A percentile compares a stretch with the other conserved stretches of the same genome.
Evolutionary conservation across 2,797 vertebrate species (phyloP).

Genomic region (Oryzias sinensis): DNA sequence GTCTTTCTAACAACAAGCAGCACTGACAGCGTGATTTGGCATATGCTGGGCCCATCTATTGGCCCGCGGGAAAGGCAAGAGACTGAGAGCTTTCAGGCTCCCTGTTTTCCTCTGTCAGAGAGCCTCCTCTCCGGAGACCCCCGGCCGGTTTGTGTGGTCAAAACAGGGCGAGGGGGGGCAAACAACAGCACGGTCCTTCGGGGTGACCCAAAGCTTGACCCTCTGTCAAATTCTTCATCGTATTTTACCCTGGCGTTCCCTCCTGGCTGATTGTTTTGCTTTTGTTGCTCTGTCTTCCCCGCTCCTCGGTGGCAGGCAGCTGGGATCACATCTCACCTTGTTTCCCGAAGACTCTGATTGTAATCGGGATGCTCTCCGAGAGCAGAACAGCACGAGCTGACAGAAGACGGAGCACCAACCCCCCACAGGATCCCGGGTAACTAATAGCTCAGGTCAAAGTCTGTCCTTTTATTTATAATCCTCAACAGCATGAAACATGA

Average conservation of each 20-base stretch:
- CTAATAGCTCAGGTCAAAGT: conserved; percentile 78
- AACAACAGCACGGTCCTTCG: conserved; percentile 46
- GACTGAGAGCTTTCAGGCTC: conserved; percentile 57
- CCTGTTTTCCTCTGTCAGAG: conserved; percentile 59
- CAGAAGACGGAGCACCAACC: conserved; percentile 72
- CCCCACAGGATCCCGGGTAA: conserved; percentile 72
- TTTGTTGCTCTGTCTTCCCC: conserved; percentile 39
- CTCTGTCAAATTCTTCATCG: conserved; percentile 43
- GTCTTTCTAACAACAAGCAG: conserved; percentile 63
- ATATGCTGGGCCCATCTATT: conserved; percentile 43
- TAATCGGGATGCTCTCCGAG: conserved; percentile 60
- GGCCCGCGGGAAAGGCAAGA: conserved; percentile 51
- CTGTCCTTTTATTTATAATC: conserved; percentile 81
- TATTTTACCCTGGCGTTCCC: conserved; percentile 35
- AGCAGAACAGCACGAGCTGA: conserved; percentile 59
- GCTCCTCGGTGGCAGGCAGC: conserved; percentile 32
- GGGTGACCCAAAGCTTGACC: conserved; percentile 60
- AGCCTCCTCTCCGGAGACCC: conserved; percentile 51
- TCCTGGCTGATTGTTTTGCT: conserved; percentile 51
- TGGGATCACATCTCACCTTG: conserved; percentile 53
- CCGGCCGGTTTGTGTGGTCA: conserved; percentile 61
- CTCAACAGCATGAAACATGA: conserved; percentile 79
- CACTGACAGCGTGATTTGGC: conserved; percentile 55
- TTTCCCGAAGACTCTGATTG: conserved; percentile 53
- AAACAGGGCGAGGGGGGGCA: conserved; percentile 53